phyloP scores from a whole-genome alignment of 2,113 vertebrate genomes.

The Sinosuthora webbiana region DNA sequence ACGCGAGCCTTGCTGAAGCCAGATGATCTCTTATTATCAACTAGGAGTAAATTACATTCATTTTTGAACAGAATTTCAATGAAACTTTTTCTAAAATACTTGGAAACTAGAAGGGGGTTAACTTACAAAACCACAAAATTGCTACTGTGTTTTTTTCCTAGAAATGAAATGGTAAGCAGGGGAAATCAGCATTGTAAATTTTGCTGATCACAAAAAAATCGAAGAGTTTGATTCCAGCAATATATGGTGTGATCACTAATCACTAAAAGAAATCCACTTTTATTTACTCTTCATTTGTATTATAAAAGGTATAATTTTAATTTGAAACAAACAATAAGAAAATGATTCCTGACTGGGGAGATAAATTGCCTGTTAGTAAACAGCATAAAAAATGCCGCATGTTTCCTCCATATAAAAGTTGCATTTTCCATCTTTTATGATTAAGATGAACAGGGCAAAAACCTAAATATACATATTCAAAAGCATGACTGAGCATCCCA shows the following conservation, averaged over 20 bases:
- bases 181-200: not conserved
- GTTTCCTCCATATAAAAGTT: not conserved
- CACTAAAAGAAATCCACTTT: not conserved
- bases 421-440: not conserved
- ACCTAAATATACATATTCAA: not conserved
- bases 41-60: conserved; percentile 80
- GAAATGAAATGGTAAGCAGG: not conserved
- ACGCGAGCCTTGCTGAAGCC: conserved; percentile 72
- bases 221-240: not conserved
- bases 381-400: not conserved
- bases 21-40: conserved; percentile 88
- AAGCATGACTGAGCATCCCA: not conserved
- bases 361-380: not conserved
- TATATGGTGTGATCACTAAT: not conserved
- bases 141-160: not conserved
- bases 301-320: not conserved
- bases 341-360: not conserved
- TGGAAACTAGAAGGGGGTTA: conserved; percentile 76
- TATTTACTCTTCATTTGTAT: not conserved
- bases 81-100: conserved; percentile 82
- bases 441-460: not conserved
- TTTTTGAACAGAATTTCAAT: conserved; percentile 88
- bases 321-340: not conserved
- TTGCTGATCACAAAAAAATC: not conserved
- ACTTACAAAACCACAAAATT: conserved; percentile 13